Percentiles rank a stretch among this genome's conserved stretches.
These are phyloP conservation scores for Hiodon alosoides DNA, from an alignment of 2,113 vertebrate species.

Conservation along the genomic window DNA sequence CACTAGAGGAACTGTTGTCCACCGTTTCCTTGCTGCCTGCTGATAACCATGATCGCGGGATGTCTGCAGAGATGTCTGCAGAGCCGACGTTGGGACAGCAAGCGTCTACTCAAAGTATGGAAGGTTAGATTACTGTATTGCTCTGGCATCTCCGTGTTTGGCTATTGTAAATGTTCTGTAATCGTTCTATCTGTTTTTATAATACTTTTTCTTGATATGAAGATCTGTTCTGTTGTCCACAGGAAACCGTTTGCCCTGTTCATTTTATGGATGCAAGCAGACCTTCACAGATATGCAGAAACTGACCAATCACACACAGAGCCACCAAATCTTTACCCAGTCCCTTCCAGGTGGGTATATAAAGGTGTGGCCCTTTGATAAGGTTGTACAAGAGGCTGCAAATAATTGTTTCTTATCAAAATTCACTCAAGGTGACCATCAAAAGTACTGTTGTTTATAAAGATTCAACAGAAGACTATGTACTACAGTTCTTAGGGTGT, in stretches of 20 bases:
- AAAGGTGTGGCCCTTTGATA: no score
- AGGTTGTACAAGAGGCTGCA: no score
- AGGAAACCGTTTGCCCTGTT: conserved; percentile 47
- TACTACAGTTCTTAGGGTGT: no score
- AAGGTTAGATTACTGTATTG: neutral
- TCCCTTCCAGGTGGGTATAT: conserved; percentile 55
- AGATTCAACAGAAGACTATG: no score
- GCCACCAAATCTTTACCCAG: conserved; percentile 51
- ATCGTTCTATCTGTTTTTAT: neutral
- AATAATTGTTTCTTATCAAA: no score
- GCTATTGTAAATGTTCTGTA: neutral
- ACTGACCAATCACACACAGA: conserved; percentile 50
- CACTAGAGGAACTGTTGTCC: conserved; percentile 18
- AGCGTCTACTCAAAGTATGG: neutral
- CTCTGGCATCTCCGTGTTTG: neutral
- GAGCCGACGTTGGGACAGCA: neutral
- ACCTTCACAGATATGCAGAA: conserved; percentile 40
- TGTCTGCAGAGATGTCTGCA: conserved; percentile 4
- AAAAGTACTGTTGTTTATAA: no score
- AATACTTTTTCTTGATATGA: neutral
- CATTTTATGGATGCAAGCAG: conserved; percentile 56
- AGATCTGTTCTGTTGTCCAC: neutral
- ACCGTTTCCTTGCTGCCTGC: neutral
- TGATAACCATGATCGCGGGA: neutral
- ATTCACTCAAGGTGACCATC: no score